A percentile compares a stretch with the other conserved stretches of the same genome.
Conservation (phyloP, 1,140 invertebrate genomes). For the Globodera ellingtonae region DNA sequence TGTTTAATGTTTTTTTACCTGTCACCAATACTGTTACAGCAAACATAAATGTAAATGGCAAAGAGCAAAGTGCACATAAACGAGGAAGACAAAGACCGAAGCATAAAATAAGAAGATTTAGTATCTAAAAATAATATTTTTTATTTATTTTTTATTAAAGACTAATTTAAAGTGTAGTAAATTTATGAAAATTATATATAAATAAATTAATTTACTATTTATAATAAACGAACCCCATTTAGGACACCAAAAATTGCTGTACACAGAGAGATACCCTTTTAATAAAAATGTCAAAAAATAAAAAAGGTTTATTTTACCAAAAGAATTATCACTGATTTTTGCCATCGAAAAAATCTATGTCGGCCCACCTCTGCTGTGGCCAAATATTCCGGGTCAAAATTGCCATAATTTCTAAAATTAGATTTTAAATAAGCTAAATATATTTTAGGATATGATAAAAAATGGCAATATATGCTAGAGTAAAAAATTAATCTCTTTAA, state of each 20-base stretch:
- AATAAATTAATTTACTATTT: neutral
- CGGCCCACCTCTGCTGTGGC: constrained; percentile 1
- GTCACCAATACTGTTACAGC: neutral
- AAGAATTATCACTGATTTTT: neutral
- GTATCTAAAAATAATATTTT: neutral
- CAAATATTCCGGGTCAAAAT: constrained; percentile 11
- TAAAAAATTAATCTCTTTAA: too few relatives aligned
- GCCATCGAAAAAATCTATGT: neutral
- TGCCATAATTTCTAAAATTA: neutral
- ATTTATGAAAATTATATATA: too few relatives aligned
- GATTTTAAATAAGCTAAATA: too few relatives aligned
- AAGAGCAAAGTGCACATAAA: neutral
- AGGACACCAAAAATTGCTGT: neutral
- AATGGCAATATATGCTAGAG: too few relatives aligned
- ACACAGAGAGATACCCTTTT: neutral
- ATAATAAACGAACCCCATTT: neutral
- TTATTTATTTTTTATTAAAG: neutral
- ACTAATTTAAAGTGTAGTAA: too few relatives aligned
- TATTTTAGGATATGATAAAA: too few relatives aligned
- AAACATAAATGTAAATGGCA: neutral
- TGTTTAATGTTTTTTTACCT: neutral
- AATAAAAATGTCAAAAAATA: neutral
- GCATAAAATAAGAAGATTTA: neutral
- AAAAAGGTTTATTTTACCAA: neutral
- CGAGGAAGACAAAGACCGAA: neutral